These are phyloP conservation scores for Drosophila macrospina DNA, from an alignment of 2,888 invertebrate genomes.

Conservation along the genomic window DNA sequence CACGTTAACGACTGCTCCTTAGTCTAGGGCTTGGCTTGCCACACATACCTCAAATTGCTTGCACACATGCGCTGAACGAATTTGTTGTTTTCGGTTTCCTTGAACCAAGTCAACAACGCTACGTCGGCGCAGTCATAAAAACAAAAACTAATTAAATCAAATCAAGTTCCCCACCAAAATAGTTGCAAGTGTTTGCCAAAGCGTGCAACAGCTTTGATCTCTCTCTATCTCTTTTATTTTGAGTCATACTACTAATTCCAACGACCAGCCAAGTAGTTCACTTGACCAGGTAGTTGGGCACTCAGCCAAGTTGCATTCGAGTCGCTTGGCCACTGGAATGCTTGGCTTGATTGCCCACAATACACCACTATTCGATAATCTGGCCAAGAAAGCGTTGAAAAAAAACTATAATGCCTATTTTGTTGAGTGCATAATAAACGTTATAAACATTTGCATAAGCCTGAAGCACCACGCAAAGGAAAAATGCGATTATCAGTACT, in stretches of 20 bases:
- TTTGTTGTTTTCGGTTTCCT: constrained; percentile 61
- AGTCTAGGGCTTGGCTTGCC: constrained; percentile 57
- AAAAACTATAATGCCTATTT: constrained; percentile 28
- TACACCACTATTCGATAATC: constrained; percentile 38
- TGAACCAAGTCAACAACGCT: constrained; percentile 55
- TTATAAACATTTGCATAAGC: constrained; percentile 25
- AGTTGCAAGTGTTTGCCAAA: constrained; percentile 55
- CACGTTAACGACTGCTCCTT: constrained; percentile 36
- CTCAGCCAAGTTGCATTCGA: constrained; percentile 56
- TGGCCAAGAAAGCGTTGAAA: constrained; percentile 54
- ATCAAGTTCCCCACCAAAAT: constrained; percentile 70
- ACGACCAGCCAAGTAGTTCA: constrained; percentile 69
- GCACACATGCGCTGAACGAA: constrained; percentile 10
- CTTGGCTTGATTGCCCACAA: constrained; percentile 66
- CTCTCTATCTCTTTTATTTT: constrained; percentile 30
- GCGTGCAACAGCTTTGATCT: constrained; percentile 39
- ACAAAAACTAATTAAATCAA: constrained; percentile 75
- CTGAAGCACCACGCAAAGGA: constrained; percentile 20
- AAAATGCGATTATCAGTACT: constrained; percentile 6
- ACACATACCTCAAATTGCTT: constrained; percentile 8
- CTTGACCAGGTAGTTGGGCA: constrained; percentile 75
- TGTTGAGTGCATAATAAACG: constrained; percentile 22
- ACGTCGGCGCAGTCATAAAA: constrained; percentile 56
- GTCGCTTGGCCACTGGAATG: constrained; percentile 64
- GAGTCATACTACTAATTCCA: constrained; percentile 17